Conservation (phyloP, 2,113 vertebrate species). For the Tylochromis polylepis region DNA sequence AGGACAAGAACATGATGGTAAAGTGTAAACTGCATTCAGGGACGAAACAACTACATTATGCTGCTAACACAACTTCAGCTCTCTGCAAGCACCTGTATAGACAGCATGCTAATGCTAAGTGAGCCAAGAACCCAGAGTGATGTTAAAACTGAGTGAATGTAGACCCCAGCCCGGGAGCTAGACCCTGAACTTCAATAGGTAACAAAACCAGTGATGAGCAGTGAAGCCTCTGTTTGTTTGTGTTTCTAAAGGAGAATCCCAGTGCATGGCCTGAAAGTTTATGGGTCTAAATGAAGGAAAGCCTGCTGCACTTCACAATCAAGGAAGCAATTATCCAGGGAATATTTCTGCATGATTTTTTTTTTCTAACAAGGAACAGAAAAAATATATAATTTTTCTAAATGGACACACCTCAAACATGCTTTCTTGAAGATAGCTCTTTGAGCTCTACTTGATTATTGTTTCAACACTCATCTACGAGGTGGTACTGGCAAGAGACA, state of each 20-base stretch:
- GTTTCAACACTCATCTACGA: too few species aligned
- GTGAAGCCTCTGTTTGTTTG: neutral
- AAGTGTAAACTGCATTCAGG: neutral
- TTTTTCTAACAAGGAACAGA: too few species aligned
- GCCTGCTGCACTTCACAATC: too few species aligned
- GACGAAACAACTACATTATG: neutral
- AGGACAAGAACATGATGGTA: neutral
- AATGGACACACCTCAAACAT: too few species aligned
- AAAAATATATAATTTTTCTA: too few species aligned
- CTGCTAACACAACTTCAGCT: neutral
- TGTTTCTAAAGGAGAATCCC: neutral
- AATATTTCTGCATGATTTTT: too few species aligned
- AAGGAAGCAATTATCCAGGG: too few species aligned
- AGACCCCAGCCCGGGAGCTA: neutral
- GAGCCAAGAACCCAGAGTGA: neutral
- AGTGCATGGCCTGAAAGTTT: neutral
- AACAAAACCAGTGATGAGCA: neutral
- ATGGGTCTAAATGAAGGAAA: too few species aligned
- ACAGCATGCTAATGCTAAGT: neutral
- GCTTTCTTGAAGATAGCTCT: too few species aligned
- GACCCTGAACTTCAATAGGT: neutral
- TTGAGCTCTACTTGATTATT: too few species aligned
- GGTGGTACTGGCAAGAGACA: too few species aligned
- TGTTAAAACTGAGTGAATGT: neutral
- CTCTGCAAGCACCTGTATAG: neutral